Evolutionary conservation across 2,888 invertebrate species (phyloP), one percentile per base, ranked within the genome.

Genomic region (Scrobipalpa costella): DNA sequence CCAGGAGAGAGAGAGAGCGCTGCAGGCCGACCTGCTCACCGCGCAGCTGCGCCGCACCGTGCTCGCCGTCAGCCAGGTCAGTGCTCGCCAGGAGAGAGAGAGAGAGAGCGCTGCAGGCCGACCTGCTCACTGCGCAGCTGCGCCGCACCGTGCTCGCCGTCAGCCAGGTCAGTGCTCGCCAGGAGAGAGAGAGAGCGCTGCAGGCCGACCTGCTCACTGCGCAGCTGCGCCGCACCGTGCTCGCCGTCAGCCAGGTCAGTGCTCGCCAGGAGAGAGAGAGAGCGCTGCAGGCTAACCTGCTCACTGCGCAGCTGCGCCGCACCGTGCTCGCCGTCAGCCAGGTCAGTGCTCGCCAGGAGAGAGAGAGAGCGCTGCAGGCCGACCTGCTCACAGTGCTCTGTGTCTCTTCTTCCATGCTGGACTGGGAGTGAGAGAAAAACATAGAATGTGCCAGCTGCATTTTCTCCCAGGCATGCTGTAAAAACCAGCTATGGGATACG

Each of bases 161-260:
- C 8, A 96, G 97, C 27, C 27, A 27, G 27, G 27, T 27, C 27
- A 27, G 27, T 27, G n/a, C n/a, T n/a, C n/a, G n/a, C n/a, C n/a
- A n/a, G n/a, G n/a, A n/a, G n/a, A n/a, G n/a, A n/a, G n/a, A n/a
- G 5, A 27, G 2, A 27, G 27, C 27, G 27, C 88, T 98, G 15
- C 47, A 70, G 90, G 95, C 98, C 44, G 94, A 95, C 6, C 95
- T 97, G 86, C 84, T 98, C 68, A 95, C 98, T 83, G 98, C 98
- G 81, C 96, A 97, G 74, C 94, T 96, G 75, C 44, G 44, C 7
- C 44, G 21, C 52, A 52, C 52, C 21, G 52, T 52, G 52, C 52
- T 52, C 2, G 52, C 52, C 21, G 52, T 52, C 21, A 52, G 52
- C 52, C 44, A 44, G 44, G 44, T 44, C 11, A 40, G 11, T 40